These are phyloP conservation scores for Leptinotarsa juncta DNA, from an alignment of 2,888 invertebrate genomes.

Conservation along the genomic window DNA sequence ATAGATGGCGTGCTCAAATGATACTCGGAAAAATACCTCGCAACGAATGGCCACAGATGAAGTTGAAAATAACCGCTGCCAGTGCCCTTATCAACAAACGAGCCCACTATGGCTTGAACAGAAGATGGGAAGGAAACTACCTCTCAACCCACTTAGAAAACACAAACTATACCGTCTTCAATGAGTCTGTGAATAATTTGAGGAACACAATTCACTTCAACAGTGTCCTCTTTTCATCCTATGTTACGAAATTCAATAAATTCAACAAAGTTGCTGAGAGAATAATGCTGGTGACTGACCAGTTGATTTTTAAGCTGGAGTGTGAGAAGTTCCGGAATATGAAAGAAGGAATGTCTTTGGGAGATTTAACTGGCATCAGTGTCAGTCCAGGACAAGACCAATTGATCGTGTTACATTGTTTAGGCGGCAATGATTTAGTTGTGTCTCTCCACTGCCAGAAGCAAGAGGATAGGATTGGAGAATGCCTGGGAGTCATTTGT, in stretches of 20 bases:
- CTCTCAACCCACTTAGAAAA: slow-evolving; percentile 77
- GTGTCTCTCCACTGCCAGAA: slow-evolving; percentile 73
- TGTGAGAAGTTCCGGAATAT: slow-evolving; percentile 87
- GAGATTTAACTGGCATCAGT: slow-evolving; percentile 80
- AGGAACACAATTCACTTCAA: slow-evolving; percentile 76
- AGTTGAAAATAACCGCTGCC: slow-evolving; percentile 82
- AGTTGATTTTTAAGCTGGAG: slow-evolving; percentile 88
- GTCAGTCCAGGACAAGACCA: slow-evolving; percentile 90
- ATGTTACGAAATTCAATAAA: slow-evolving; percentile 77
- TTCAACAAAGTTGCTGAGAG: slow-evolving; percentile 79
- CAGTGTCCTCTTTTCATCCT: slow-evolving; percentile 74
- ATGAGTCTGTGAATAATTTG: slow-evolving; percentile 75
- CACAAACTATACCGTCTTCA: slow-evolving; percentile 74
- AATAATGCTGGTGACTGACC: slow-evolving; percentile 88
- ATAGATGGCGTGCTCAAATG: slow-evolving; percentile 91
- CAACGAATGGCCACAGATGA: slow-evolving; percentile 89
- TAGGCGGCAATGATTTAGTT: slow-evolving; percentile 90
- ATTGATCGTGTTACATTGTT: slow-evolving; percentile 86
- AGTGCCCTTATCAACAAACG: slow-evolving; percentile 77
- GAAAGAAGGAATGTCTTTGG: slow-evolving; percentile 75
- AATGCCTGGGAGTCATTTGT: slow-evolving; percentile 85
- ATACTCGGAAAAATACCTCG: slow-evolving; percentile 79
- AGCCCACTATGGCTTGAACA: slow-evolving; percentile 78
- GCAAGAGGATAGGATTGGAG: slow-evolving; percentile 84
- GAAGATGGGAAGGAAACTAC: slow-evolving; percentile 89